Conservation (phyloP, 2,888 invertebrate genomes). For the Sinohyriopsis cumingii region DNA sequence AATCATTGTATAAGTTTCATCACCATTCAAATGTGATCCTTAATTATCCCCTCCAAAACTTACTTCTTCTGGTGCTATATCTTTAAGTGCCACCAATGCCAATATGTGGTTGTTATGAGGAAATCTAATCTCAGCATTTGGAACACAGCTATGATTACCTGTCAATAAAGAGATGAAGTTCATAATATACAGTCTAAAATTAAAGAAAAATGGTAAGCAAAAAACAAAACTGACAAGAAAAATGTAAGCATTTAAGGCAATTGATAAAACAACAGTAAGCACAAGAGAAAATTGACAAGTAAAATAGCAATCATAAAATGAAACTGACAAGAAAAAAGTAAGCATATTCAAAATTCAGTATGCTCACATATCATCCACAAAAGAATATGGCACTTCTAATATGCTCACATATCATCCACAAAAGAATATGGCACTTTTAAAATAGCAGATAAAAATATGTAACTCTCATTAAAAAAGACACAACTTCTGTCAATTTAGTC, state of each 20-base stretch:
- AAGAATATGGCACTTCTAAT: too few species aligned
- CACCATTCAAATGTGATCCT: background rate
- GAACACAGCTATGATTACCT: conserved; percentile 93
- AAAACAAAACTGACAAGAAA: conserved; percentile 7
- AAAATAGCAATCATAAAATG: too few species aligned
- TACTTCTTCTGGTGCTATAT: conserved; percentile 83
- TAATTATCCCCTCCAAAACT: background rate
- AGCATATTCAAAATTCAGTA: background rate
- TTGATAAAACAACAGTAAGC: too few species aligned
- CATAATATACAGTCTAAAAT: background rate
- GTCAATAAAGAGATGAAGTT: background rate
- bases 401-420: too few species aligned
- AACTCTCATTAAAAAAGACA: too few species aligned
- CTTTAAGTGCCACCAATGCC: conserved; percentile 77
- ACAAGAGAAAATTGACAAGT: too few species aligned
- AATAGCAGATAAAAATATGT: too few species aligned
- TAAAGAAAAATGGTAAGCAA: background rate
- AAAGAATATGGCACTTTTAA: too few species aligned
- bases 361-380: too few species aligned
- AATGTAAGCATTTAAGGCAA: too few species aligned
- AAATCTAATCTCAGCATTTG: conserved; percentile 90
- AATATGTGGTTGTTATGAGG: conserved; percentile 83
- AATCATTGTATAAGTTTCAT: background rate
- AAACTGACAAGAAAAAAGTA: background rate
- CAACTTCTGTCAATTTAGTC: too few species aligned